A percentile compares a stretch with the other conserved stretches of the same genome.
Conservation (phyloP, 2,888 invertebrate genomes). For the Ormyrus thymus region DNA sequence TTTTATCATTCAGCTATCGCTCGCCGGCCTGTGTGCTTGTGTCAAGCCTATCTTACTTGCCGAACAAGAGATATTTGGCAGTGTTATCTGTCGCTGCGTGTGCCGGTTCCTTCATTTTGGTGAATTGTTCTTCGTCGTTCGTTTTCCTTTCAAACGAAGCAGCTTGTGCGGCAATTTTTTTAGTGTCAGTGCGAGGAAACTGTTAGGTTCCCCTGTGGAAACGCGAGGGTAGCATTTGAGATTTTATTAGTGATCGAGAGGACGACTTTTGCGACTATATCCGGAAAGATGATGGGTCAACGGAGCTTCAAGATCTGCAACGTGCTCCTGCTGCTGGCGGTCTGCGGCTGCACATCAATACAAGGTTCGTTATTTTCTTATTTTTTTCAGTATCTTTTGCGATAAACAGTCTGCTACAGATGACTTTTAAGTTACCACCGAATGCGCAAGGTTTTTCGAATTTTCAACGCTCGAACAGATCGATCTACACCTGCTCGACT, state of each 20-base stretch:
- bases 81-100: background rate
- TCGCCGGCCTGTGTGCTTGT: background rate
- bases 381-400: background rate
- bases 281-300: conserved; percentile 10
- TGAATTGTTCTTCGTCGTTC: background rate
- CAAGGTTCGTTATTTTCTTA: conserved; percentile 35
- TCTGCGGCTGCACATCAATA: conserved; percentile 43
- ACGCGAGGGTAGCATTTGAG: background rate
- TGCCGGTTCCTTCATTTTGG: background rate
- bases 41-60: background rate
- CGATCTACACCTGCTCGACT: too few relatives aligned
- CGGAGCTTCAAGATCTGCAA: background rate
- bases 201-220: conserved; percentile 1
- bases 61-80: background rate
- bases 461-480: too few relatives aligned
- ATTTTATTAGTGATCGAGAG: background rate
- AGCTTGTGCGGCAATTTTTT: background rate
- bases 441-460: too few relatives aligned
- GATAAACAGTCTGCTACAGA: too few relatives aligned
- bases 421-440: too few relatives aligned
- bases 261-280: background rate
- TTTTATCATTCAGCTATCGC: background rate
- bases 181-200: conserved; percentile 36
- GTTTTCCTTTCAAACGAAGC: background rate
- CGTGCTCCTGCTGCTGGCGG: conserved; percentile 36